Evolutionary conservation across 2,797 vertebrate genomes (phyloP).

Genomic region (Setipinna tenuifilis): DNA sequence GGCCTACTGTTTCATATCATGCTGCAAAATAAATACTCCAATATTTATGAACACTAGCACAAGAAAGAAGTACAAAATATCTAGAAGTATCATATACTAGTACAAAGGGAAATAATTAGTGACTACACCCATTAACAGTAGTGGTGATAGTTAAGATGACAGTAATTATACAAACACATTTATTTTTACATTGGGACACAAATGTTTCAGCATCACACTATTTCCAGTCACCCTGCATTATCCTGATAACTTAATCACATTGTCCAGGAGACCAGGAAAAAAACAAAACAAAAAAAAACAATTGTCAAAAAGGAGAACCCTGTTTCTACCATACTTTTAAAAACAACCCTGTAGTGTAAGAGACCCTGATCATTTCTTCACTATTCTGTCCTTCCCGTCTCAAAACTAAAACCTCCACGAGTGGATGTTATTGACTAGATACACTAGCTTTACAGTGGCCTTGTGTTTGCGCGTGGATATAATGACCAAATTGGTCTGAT

Average conservation of each 20-base stretch:
- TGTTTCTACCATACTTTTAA: constrained; percentile 73
- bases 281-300: constrained; percentile 46
- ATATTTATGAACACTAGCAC: constrained; percentile 65
- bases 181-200: constrained; percentile 71
- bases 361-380: constrained; percentile 54
- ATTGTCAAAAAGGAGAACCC: constrained; percentile 54
- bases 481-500: not conserved
- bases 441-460: not conserved
- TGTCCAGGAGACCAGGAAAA: constrained; percentile 50
- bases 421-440: constrained; percentile 6
- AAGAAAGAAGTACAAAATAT: constrained; percentile 76
- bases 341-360: constrained; percentile 71
- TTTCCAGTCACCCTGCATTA: constrained; percentile 59
- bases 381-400: constrained; percentile 14
- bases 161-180: constrained; percentile 72
- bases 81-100: constrained; percentile 68
- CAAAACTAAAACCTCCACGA: not conserved
- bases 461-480: not conserved
- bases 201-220: constrained; percentile 62
- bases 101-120: constrained; percentile 64
- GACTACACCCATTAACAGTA: constrained; percentile 65
- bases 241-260: constrained; percentile 50
- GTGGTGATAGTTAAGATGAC: constrained; percentile 64
- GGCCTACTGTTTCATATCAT: constrained; percentile 65
- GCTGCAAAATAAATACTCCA: constrained; percentile 79